Evolutionary conservation across 2,113 vertebrate genomes (phyloP).

Genomic region (Thamnaconus septentrionalis): DNA sequence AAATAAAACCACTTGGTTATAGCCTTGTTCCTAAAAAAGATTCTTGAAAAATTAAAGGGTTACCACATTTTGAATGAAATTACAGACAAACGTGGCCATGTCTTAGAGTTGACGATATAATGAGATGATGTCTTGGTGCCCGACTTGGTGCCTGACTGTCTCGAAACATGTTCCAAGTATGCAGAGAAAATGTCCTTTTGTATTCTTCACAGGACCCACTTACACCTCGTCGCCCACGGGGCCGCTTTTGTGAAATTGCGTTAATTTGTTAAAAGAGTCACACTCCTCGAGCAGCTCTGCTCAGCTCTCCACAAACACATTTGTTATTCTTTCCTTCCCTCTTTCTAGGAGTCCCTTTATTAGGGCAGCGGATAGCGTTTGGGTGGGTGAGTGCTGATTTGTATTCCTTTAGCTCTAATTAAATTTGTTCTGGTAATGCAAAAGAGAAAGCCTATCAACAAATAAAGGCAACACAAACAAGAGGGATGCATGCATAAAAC

Average conservation of each 20-base stretch:
- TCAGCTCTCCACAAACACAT: constrained; percentile 48
- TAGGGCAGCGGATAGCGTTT: constrained; percentile 60
- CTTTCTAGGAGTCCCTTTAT: constrained; percentile 39
- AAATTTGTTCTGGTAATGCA: constrained; percentile 69
- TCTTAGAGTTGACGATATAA: too few species aligned
- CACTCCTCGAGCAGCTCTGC: constrained; percentile 44
- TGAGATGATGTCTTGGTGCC: too few species aligned
- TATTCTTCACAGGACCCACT: not conserved
- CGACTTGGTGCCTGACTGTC: too few species aligned
- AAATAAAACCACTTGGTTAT: not conserved
- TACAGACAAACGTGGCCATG: too few species aligned
- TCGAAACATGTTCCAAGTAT: constrained; percentile 2
- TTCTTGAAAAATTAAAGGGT: too few species aligned
- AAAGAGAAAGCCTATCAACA: constrained; percentile 64
- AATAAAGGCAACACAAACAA: constrained; percentile 64
- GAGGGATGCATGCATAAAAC: constrained; percentile 39
- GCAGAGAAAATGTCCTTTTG: not conserved
- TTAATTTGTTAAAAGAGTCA: constrained; percentile 44
- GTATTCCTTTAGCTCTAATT: constrained; percentile 69
- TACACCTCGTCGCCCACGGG: not conserved
- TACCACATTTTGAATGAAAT: too few species aligned
- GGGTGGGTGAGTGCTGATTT: constrained; percentile 62
- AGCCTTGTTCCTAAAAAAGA: too few species aligned
- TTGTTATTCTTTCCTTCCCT: constrained; percentile 53
- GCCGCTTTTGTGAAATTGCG: constrained; percentile 32